phyloP scores from a whole-genome alignment of 2,113 vertebrate species.

The Corythornis vintsioides region DNA sequence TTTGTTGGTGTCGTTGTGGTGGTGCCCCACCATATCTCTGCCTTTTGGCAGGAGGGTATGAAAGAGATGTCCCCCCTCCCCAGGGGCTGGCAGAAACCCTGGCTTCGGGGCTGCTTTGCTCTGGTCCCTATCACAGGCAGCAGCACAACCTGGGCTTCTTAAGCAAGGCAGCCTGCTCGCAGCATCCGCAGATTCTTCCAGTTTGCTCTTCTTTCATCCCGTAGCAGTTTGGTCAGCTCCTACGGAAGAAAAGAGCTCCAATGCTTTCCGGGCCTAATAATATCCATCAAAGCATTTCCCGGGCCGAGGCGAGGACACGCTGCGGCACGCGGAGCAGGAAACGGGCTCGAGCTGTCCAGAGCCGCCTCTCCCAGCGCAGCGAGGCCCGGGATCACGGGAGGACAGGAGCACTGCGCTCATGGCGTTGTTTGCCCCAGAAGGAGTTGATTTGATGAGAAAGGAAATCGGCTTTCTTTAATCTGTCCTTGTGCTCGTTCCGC shows the following conservation, averaged over 20 bases:
- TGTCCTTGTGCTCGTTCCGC: conserved; percentile 66
- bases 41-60: background rate
- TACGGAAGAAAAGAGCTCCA: conserved; percentile 66
- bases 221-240: background rate
- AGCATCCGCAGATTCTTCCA: conserved; percentile 46
- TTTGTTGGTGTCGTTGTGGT: background rate
- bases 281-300: conserved; percentile 77
- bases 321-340: conserved; percentile 61
- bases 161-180: background rate
- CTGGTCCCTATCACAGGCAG: background rate
- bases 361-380: conserved; percentile 44
- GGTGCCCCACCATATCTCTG: background rate
- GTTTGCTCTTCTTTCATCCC: conserved; percentile 66
- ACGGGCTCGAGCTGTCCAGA: conserved; percentile 45
- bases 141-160: background rate
- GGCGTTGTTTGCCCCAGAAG: conserved; percentile 65
- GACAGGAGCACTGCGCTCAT: background rate
- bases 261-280: conserved; percentile 73
- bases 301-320: conserved; percentile 51
- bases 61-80: background rate
- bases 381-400: conserved; percentile 61
- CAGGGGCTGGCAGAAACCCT: background rate
- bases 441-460: conserved; percentile 69
- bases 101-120: background rate
- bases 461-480: conserved; percentile 68